Conservation (phyloP, 92 coral and sea anemone species). For the Zoanthus gigantus region DNA sequence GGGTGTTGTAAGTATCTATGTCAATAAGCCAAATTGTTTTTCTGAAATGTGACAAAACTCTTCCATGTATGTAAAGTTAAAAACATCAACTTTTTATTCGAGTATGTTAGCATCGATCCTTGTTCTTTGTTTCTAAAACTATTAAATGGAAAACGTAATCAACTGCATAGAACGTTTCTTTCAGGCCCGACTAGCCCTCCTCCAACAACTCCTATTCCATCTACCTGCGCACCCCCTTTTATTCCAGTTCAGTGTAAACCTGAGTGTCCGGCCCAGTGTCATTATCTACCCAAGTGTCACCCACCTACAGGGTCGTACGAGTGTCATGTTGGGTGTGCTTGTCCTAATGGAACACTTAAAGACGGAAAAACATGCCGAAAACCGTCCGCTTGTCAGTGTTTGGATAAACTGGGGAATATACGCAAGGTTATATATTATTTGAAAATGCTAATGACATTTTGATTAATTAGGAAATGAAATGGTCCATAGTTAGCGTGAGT, state of each 20-base stretch:
- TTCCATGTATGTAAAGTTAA: too few species aligned
- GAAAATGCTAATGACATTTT: background rate
- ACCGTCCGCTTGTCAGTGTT: constrained; percentile 64
- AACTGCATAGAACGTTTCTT: background rate
- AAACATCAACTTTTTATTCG: too few species aligned
- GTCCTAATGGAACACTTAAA: constrained; percentile 65
- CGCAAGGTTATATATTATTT: constrained; percentile 44
- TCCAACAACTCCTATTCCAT: constrained; percentile 52
- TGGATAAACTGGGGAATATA: constrained; percentile 53
- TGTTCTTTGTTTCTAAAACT: background rate
- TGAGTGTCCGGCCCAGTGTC: constrained; percentile 61
- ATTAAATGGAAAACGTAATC: background rate
- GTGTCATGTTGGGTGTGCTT: constrained; percentile 60
- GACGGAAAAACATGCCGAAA: constrained; percentile 63
- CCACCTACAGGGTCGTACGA: constrained; percentile 32
- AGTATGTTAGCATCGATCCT: too few species aligned
- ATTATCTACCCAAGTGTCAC: constrained; percentile 53
- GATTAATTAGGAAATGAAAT: too few species aligned
- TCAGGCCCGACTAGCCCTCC: constrained; percentile 43
- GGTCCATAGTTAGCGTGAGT: too few species aligned
- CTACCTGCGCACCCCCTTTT: constrained; percentile 61
- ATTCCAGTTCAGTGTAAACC: constrained; percentile 57
- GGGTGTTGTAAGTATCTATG: constrained; percentile 60
- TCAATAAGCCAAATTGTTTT: too few species aligned
- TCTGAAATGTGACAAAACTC: too few species aligned